These are phyloP conservation scores for Sebastes minor DNA, from an alignment of 2,797 vertebrate species.

Conservation along the genomic window DNA sequence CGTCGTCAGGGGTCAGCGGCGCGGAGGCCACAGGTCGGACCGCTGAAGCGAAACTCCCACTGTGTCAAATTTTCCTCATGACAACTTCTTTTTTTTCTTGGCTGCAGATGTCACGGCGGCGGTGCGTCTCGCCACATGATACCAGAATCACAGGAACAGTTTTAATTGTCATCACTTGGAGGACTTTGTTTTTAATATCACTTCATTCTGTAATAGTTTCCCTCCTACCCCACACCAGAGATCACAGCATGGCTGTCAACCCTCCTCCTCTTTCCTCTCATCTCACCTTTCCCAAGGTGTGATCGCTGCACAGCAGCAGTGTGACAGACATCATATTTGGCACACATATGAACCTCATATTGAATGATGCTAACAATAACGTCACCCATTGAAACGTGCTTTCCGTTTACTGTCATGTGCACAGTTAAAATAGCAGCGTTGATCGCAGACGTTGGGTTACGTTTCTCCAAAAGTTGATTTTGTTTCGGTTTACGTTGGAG, in stretches of 20 bases:
- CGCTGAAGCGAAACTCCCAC: conserved; percentile 19
- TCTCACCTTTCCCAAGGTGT: not conserved
- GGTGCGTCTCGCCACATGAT: not conserved
- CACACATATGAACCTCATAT: not conserved
- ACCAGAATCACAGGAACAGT: not conserved
- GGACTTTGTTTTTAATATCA: not conserved
- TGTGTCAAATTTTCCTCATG: conserved; percentile 3
- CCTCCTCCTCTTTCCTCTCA: not conserved
- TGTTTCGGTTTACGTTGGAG: no score
- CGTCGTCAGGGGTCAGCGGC: conserved; percentile 37
- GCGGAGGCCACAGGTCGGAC: conserved; percentile 3
- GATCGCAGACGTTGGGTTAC: no score
- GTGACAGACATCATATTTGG: not conserved
- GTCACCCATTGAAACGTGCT: not conserved
- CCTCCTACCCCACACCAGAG: not conserved
- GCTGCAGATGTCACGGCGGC: not conserved
- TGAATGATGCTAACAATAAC: not conserved
- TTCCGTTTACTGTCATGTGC: not conserved
- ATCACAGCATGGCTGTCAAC: not conserved
- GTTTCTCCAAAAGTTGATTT: no score
- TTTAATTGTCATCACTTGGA: not conserved
- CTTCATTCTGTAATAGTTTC: not conserved
- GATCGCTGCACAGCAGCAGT: not conserved
- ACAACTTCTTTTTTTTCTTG: not conserved
- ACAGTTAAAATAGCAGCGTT: no score